These are phyloP conservation scores for Pelvicachromis taeniatus DNA, from an alignment of 2,113 vertebrate genomes.

Conservation along the genomic window DNA sequence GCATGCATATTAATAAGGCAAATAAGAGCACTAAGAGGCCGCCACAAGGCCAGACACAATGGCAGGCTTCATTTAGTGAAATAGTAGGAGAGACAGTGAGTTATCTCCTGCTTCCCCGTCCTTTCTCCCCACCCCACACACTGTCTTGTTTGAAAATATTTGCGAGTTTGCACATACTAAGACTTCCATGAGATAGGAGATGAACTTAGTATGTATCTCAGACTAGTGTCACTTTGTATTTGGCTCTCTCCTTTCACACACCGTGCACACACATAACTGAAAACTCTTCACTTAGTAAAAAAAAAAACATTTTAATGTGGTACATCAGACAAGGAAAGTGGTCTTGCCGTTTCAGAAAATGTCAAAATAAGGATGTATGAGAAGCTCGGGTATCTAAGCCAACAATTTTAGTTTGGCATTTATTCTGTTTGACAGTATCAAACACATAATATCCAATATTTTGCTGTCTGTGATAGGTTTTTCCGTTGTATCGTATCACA, in stretches of 20 bases:
- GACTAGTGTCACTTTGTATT: neutral
- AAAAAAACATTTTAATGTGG: neutral
- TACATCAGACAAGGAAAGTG: constrained; percentile 24
- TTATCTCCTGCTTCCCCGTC: neutral
- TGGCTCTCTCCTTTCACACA: neutral
- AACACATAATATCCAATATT: constrained; percentile 67
- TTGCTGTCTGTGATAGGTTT: constrained; percentile 54
- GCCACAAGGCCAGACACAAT: constrained; percentile 49
- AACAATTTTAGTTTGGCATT: constrained; percentile 48
- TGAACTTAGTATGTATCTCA: constrained; percentile 20
- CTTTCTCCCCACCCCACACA: neutral
- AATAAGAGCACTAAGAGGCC: constrained; percentile 61
- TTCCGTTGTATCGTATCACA: constrained; percentile 52
- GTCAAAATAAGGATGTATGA: constrained; percentile 27
- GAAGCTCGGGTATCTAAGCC: constrained; percentile 38
- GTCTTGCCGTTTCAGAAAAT: constrained; percentile 36
- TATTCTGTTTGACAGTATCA: constrained; percentile 62
- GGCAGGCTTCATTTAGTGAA: constrained; percentile 62
- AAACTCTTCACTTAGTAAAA: constrained; percentile 18
- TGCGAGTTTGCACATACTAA: neutral
- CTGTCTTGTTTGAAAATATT: neutral
- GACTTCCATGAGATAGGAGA: neutral
- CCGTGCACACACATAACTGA: neutral
- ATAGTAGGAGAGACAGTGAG: neutral
- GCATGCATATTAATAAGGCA: constrained; percentile 77